Evolutionary conservation across 2,888 invertebrate species (phyloP).

Genomic region (Yponomeuta plumbellus): DNA sequence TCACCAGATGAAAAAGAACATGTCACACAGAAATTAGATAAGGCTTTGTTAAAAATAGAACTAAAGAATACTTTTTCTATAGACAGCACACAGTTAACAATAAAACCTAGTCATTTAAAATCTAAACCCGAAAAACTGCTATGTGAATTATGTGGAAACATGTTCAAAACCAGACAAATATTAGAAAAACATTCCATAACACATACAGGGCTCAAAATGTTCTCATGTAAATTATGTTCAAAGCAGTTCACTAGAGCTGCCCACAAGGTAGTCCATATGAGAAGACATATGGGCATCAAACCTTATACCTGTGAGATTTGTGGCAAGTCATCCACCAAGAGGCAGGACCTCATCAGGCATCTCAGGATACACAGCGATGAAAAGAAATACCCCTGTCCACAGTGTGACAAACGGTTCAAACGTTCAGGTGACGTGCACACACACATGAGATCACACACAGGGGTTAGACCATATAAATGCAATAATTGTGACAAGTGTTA

Average conservation of each 20-base stretch:
- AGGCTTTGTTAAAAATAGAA: background rate
- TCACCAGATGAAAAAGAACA: conserved; percentile 1
- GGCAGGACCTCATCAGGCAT: conserved; percentile 37
- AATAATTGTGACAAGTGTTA: conserved; percentile 33
- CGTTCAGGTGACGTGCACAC: conserved; percentile 34
- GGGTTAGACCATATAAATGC: conserved; percentile 34
- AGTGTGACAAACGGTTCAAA: conserved; percentile 36
- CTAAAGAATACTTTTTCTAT: background rate
- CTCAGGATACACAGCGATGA: conserved; percentile 38
- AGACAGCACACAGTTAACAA: background rate
- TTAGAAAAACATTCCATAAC: conserved; percentile 44
- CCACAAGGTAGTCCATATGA: conserved; percentile 64
- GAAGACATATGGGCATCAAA: conserved; percentile 64
- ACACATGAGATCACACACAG: conserved; percentile 39
- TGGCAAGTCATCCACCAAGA: conserved; percentile 41
- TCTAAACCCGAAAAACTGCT: conserved; percentile 20
- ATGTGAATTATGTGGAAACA: conserved; percentile 35
- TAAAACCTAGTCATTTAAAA: background rate
- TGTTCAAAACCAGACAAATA: conserved; percentile 29
- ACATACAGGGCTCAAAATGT: conserved; percentile 46
- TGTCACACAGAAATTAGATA: background rate
- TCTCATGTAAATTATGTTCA: conserved; percentile 47
- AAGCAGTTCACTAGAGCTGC: conserved; percentile 52
- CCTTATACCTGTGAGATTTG: conserved; percentile 70
- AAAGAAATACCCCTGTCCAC: conserved; percentile 34